phyloP scores from a whole-genome alignment of 2,797 vertebrate genomes.

The Falco novaeseelandiae region DNA sequence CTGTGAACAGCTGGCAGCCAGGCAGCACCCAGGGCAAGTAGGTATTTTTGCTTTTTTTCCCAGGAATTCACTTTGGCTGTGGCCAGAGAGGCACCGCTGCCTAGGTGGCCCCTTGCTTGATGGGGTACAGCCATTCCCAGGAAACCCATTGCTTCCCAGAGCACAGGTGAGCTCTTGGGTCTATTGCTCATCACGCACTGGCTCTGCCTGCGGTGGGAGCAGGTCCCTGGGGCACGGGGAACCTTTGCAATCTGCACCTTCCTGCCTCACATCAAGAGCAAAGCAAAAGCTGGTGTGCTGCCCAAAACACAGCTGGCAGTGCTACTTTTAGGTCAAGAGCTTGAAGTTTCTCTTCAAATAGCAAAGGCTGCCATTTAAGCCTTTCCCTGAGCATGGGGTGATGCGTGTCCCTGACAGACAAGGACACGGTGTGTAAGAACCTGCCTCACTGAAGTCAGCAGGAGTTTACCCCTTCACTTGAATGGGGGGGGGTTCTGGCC shows the following conservation, averaged over 20 bases:
- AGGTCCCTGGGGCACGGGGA: rapidly evolving
- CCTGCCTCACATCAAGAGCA: background rate
- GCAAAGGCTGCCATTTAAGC: background rate
- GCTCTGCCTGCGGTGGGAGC: background rate
- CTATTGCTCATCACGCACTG: background rate
- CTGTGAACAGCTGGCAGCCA: background rate
- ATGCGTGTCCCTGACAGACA: background rate
- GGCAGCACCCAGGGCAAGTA: background rate
- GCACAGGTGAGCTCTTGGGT: background rate
- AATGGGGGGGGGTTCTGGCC: background rate
- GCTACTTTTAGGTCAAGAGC: conserved; percentile 7
- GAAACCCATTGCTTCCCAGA: background rate
- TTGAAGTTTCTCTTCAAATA: background rate
- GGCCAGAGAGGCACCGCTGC: background rate
- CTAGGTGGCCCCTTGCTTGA: background rate
- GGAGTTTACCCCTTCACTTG: background rate
- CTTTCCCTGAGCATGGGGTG: rapidly evolving
- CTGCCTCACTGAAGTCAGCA: background rate
- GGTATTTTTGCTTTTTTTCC: background rate
- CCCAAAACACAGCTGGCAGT: background rate
- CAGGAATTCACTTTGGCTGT: background rate
- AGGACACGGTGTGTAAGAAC: background rate
- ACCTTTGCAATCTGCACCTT: background rate
- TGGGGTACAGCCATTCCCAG: rapidly evolving
- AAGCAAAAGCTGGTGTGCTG: background rate